Evolutionary conservation across 2,113 vertebrate genomes (phyloP).

Genomic region (Microtus ochrogaster): DNA sequence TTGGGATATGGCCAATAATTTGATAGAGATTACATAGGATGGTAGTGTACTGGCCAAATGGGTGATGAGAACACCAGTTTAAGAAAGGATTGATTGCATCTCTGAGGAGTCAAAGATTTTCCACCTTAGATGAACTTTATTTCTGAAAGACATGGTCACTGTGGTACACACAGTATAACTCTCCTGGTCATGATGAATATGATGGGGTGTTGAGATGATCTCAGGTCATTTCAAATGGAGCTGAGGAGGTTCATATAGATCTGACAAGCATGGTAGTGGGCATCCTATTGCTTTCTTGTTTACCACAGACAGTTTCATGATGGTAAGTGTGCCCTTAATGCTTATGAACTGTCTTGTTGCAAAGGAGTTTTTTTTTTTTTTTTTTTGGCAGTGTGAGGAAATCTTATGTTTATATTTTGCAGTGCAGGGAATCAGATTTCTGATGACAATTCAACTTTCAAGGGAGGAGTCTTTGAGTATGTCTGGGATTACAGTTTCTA

Average conservation of each 20-base stretch:
- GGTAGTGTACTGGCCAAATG: background rate
- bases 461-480: background rate
- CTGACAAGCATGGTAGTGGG: background rate
- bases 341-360: slow-evolving; percentile 2
- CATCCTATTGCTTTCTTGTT: background rate
- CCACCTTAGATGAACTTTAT: background rate
- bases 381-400: background rate
- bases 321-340: background rate
- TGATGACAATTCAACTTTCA: background rate
- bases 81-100: background rate
- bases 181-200: background rate
- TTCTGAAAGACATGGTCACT: slow-evolving; percentile 4
- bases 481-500: background rate
- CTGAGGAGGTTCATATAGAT: background rate
- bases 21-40: background rate
- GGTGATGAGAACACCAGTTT: background rate
- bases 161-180: background rate
- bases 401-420: background rate
- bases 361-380: background rate
- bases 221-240: background rate
- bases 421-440: background rate
- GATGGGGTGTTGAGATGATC: background rate
- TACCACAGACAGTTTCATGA: background rate
- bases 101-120: background rate
- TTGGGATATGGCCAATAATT: background rate